Base-by-base conservation (phyloP, 2,113 vertebrate species). In the Coryphaenoides rupestris region DNA sequence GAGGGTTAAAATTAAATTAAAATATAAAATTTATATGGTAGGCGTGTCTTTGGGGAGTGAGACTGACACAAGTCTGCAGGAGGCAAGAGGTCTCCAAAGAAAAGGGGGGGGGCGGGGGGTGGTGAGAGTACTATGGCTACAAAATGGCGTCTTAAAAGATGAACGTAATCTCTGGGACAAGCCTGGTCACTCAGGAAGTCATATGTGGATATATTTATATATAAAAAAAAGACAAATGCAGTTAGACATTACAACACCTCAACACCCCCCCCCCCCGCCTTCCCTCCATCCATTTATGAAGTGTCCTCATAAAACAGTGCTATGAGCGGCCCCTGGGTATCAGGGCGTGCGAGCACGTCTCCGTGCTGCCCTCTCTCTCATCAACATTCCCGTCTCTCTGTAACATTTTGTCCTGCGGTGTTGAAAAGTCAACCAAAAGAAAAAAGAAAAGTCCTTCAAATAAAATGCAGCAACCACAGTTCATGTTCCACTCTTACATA, bases 401-500 rank as follows among this genome's bases (percentile, higher is more conserved):
- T 85, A 89, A 90, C 85, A 87, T 88, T 69, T 84, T 80, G 85
- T 86, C 78, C 84, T 89, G 89, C 88, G 85, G 84, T 88, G 88
- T 91, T 89, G 82, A 88, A 90, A 89, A 85, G 84, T 88, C 86
- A 89, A 88, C 79, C 86, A 90, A 80, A 65, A 60, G n/a, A 67
- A 68, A 71, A 65, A 86, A 72, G 72, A 79, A 84, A 86, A 72
- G 73, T 90, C 90, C 86, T 90, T 90, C 88, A 90, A 89, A 90
- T 86, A 90, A 88, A 91, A 91, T 84, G 84, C 76, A 86, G 86
- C 81, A 78, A 90, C 88, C 88, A 91, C 87, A 88, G 87, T 85
- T 88, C 61, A 87, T 86, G 84, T 86, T 88, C 84, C 83, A 89
- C 87, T 86, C 88, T 88, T 91, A 91, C 89, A 91, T 92, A 91